phyloP scores from a whole-genome alignment of 1,140 invertebrate species.

The Ceratina australensis region DNA sequence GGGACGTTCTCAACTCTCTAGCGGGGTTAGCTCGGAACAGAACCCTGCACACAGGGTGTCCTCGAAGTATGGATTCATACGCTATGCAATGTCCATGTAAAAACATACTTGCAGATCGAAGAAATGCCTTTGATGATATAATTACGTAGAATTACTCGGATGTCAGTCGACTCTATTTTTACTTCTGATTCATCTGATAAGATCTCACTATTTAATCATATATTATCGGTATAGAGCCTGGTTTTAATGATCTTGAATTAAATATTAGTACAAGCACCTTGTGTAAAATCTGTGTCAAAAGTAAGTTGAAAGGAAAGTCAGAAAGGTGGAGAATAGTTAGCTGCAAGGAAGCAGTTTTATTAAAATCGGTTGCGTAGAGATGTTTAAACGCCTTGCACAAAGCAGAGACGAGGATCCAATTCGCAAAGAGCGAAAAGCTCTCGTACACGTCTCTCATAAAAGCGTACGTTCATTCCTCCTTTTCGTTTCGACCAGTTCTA shows the following conservation, averaged over 20 bases:
- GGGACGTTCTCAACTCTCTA: conserved; percentile 37
- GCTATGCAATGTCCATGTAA: too few species aligned
- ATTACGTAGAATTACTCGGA: too few species aligned
- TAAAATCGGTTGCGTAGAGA: not conserved
- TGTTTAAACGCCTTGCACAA: not conserved
- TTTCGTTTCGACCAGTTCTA: conserved; percentile 32
- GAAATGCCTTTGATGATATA: too few species aligned
- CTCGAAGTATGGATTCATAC: not conserved
- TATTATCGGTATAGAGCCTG: too few species aligned
- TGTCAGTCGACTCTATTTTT: too few species aligned
- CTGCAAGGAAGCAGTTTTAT: conserved; percentile 11
- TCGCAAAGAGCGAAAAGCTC: conserved; percentile 36
- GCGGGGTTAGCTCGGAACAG: conserved; percentile 55
- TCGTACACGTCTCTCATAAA: not conserved
- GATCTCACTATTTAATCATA: too few species aligned
- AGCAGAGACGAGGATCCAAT: conserved; percentile 52
- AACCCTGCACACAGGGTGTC: conserved; percentile 60
- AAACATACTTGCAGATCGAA: too few species aligned
- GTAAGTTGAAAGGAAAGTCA: not conserved
- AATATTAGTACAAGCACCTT: too few species aligned
- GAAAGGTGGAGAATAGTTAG: not conserved
- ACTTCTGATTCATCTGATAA: too few species aligned
- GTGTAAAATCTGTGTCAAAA: not conserved
- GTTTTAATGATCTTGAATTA: too few species aligned
- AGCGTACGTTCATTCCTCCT: conserved; percentile 23